Base-by-base conservation (phyloP, 2,888 invertebrate genomes). In the Pteria penguin region DNA sequence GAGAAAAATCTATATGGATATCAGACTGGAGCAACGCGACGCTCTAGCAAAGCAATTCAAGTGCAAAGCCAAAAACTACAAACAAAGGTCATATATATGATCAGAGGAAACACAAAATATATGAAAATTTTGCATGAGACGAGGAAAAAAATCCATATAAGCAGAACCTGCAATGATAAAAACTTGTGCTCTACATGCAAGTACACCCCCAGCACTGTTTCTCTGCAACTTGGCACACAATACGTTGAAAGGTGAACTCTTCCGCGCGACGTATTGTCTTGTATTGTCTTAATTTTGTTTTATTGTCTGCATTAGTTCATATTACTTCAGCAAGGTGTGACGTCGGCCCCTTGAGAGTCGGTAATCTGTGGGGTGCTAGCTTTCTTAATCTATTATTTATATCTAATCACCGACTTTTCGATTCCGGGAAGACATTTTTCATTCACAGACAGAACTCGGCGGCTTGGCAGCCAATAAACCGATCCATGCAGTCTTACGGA, bases 311-410 rank as follows among this genome's bases (percentile, higher is more conserved):
- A 60, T 60, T 60, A 60, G 60, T 27, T 8, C 22, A 18, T 27
- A 26, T 60, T 26, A 60, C 60, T 26, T 27, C 60, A 5, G 8
- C 60, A 26, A 60, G 27, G 26, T 60, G 27, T 60, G 22, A 26
- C 26, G 27, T 11, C 4, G 11, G 4, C 27, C 60, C 27, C 60
- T 26, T 14, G 60, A 60, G 60, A 60, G 22, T 26, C 4, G 14
- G 32, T 63, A 67, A 67, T 73, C 67, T 61, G 61, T 67, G 54
- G 67, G 67, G 67, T 73, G 52, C 67, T 27, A 36, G 14, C 45
- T 52, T 26, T 24, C 52, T 61, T 61, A 36, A 73, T 73, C 67
- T 61, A 73, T 67, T 73, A 73, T 73, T 73, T 67, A 73, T 73
- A 67, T 22, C 52, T 67, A 73, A 73, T 73, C 61, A 29, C 65